Base-by-base conservation (phyloP, 1,140 invertebrate genomes). In the Oedothorax gibbosus region DNA sequence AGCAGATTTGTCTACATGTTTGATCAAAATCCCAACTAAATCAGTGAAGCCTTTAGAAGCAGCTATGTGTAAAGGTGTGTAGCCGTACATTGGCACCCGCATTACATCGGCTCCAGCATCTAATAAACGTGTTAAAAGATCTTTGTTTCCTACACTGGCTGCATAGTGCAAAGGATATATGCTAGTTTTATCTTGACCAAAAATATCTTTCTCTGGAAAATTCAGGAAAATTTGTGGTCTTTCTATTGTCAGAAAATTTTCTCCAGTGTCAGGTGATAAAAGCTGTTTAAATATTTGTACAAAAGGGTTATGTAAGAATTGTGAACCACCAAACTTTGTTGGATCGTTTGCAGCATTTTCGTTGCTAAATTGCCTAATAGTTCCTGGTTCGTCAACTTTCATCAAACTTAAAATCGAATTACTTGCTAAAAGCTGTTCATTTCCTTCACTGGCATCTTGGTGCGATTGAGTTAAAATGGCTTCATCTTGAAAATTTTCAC, bases 1-100 rank as follows among this genome's bases (percentile, higher is more conserved):
- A 35, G 35, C 35, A 35, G 35, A 35, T 35, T 2, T 35, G 7
- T 12, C 6, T 20, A 68, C 10, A 4, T 14, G 49, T 11, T 68
- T 7, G 8, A 68, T 14, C 65, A 68, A 21, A 68, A 68, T 21
- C 14, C 49, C 20, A 6, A 49, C 11, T 14, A 68, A 35, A 35
- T 14, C 65, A 6, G 14, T 14, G 11, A 68, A 68, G 65, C 65
- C 65, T 68, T 68, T 68, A 35, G 65, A 68, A 20, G 49, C 65
- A 49, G 65, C 65, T 68, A 68, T 68, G 49, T 68, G 65, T 12
- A 68, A 50, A 14, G 35, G 65, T 21, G 65, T 68, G 49, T 68
- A 35, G n/a, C 65, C 65, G 7, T 68, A 35, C 14, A 57, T 75
- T 18, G 7, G 20, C n/a, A 57, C 9, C 20, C 12, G 60, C n/a